phyloP scores from a whole-genome alignment of 2,113 vertebrate species.

The Brienomyrus brachyistius region DNA sequence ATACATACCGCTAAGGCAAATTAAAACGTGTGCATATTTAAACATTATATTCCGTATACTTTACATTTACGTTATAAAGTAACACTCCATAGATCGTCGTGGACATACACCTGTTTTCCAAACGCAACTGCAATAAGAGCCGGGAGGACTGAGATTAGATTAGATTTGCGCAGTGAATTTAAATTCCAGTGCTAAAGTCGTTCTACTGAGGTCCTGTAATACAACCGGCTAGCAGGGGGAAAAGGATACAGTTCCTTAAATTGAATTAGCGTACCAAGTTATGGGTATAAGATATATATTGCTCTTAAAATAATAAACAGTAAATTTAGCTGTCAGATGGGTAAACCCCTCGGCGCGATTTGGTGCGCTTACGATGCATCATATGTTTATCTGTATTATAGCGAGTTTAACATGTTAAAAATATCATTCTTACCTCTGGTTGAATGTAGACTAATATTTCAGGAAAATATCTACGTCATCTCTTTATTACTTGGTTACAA shows the following conservation, averaged over 20 bases:
- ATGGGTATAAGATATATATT: not conserved
- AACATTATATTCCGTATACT: not conserved
- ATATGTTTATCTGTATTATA: not conserved
- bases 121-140: not conserved
- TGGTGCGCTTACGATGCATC: not conserved
- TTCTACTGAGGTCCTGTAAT: not conserved
- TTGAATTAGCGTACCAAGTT: not conserved
- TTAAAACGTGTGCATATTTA: not conserved
- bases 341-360: not conserved
- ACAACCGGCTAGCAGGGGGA: not conserved
- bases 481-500: conserved; percentile 14
- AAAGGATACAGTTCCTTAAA: not conserved
- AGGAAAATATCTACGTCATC: conserved; percentile 37
- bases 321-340: not conserved
- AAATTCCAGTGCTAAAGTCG: not conserved
- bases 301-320: not conserved
- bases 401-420: not conserved
- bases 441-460: conserved; percentile 28
- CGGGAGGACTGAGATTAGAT: not conserved
- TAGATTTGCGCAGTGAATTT: not conserved
- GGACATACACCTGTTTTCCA: not conserved
- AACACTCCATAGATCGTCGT: not conserved
- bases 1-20: not conserved
- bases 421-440: conserved; percentile 40
- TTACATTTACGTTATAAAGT: not conserved